Evolutionary conservation across 1,140 invertebrate species (phyloP).

Genomic region (Metopolophium dirhodum): DNA sequence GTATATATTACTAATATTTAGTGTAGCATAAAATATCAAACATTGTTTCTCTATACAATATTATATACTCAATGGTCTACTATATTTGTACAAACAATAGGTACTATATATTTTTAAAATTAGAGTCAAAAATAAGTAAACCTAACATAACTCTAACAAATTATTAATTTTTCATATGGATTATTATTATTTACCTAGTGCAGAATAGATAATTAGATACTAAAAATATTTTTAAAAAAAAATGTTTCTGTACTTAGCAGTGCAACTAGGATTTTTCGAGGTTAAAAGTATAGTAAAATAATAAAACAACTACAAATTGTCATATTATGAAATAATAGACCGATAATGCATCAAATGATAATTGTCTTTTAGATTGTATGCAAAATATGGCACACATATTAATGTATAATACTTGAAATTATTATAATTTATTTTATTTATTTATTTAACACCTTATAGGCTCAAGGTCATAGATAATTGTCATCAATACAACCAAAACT

Average conservation of each 20-base stretch:
- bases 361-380: neutral
- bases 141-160: neutral
- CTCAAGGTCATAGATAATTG: no score
- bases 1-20: no score
- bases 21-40: no score
- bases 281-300: neutral
- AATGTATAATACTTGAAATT: no score
- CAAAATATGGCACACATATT: neutral
- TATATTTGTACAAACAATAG: neutral
- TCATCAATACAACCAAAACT: neutral
- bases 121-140: neutral
- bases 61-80: no score
- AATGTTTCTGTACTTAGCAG: no score
- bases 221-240: no score
- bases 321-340: neutral
- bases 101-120: neutral
- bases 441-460: no score
- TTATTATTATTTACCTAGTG: no score
- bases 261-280: neutral
- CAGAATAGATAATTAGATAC: no score
- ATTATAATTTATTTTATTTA: neutral
- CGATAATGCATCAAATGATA: neutral
- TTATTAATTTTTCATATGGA: no score
- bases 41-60: no score
- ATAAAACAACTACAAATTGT: neutral